These are phyloP conservation scores for Lateolabrax maculatus DNA, from an alignment of 2,797 vertebrate genomes.

Conservation along the genomic window DNA sequence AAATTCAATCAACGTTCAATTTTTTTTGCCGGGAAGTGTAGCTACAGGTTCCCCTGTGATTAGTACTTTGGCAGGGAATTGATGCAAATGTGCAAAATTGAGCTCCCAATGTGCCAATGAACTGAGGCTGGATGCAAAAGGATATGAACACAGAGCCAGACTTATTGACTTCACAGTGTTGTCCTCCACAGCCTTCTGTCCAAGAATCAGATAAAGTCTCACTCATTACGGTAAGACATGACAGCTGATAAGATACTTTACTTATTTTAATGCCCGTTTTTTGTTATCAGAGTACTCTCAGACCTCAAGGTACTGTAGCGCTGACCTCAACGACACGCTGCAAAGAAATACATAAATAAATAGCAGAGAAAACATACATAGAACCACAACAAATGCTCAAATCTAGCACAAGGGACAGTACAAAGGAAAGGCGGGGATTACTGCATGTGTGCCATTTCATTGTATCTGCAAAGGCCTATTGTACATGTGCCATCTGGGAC, in stretches of 20 bases:
- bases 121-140: constrained; percentile 43
- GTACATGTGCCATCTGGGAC: constrained; percentile 45
- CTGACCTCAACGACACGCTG: constrained; percentile 44
- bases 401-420: constrained; percentile 5
- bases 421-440: constrained; percentile 8
- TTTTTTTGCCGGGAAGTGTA: constrained; percentile 16
- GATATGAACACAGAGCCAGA: constrained; percentile 45
- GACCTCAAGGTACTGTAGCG: constrained; percentile 35
- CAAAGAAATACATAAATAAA: constrained; percentile 27
- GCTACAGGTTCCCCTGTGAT: constrained; percentile 37
- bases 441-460: constrained; percentile 29
- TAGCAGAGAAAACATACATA: not conserved
- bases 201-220: constrained; percentile 38
- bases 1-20: constrained; percentile 39
- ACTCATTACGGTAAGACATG: constrained; percentile 46
- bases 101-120: constrained; percentile 44
- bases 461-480: constrained; percentile 38
- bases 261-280: constrained; percentile 43
- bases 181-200: constrained; percentile 25
- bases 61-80: constrained; percentile 48
- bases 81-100: constrained; percentile 57
- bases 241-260: constrained; percentile 60
- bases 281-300: constrained; percentile 44
- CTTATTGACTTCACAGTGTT: constrained; percentile 44
- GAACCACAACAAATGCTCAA: constrained; percentile 5